Percentiles rank a stretch among this genome's conserved stretches.
phyloP scores from a whole-genome alignment of 2,888 invertebrate species.

The Rhagonycha fulva region DNA sequence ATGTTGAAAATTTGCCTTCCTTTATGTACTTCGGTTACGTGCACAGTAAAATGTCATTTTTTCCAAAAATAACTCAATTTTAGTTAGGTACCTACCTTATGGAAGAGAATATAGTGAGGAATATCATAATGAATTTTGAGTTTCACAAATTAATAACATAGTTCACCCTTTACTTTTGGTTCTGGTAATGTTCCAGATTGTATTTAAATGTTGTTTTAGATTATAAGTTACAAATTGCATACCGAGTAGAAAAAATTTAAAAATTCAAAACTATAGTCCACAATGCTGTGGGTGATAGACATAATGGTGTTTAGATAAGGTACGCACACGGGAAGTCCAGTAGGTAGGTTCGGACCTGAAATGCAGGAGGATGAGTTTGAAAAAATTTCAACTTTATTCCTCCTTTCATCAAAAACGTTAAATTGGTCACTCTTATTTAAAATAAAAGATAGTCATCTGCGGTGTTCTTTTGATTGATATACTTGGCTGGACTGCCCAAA shows the following conservation, averaged over 20 bases:
- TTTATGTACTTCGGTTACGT: background rate
- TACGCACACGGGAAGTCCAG: no score
- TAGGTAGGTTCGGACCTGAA: no score
- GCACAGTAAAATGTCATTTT: background rate
- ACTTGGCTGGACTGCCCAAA: no score
- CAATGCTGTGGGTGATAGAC: background rate
- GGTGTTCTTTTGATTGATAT: no score
- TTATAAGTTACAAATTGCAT: background rate
- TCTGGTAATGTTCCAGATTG: background rate
- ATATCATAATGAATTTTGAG: background rate
- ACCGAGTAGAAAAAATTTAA: no score
- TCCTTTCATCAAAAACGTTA: no score
- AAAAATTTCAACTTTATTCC: no score
- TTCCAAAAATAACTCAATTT: background rate
- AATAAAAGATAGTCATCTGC: no score
- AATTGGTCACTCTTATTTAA: no score
- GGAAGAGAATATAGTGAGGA: background rate
- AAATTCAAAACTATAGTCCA: background rate
- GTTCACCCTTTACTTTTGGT: background rate
- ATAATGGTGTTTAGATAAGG: no score
- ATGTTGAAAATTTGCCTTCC: background rate
- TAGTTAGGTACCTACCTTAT: background rate
- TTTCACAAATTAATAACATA: background rate
- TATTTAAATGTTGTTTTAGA: background rate
- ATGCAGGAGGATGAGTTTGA: no score